Base-by-base conservation (phyloP, 2,888 invertebrate species). In the Watsonalla cultraria region DNA sequence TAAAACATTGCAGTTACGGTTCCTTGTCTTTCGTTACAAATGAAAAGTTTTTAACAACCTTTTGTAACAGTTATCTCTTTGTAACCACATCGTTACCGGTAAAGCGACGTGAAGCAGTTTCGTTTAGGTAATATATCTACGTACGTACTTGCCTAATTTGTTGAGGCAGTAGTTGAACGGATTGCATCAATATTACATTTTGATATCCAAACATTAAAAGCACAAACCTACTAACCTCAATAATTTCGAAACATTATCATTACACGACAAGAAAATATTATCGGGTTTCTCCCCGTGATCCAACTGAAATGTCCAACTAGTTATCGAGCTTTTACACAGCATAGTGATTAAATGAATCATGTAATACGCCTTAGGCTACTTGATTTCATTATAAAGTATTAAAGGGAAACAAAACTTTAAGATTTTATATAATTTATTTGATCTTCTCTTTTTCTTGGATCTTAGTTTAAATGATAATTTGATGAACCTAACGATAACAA, bases 221-320 rank as follows among this genome's bases (percentile, higher is more conserved):
- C 64, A 57, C 54, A 63, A 68, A 69, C 75, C 74, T 56, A 77
- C 68, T 76, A 70, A 76, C 76, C 76, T 60, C 73, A 65, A 74
- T 78, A 55, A 69, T 72, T 70, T 54, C 59, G 59, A 59, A 37
- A 37, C 37, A 37, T 37, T 2, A 37, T 8, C 9, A 37, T 8
- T 37, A 8, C 37, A 9, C 37, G 37, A 37, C 9, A 37, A 37
- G 37, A 42, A 9, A 42, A 42, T 42, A 42, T 2, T 11, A 42
- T 42, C 42, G 9, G 11, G 42, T 5, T 11, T 42, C 11, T 42
- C 42, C 42, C 8, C 5, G 8, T 11, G 8, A 42, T 42, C 11
- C 5, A 24, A 24, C 24, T 24, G 1, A 24, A 24, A 24, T 24
- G 24, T 24, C 24, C 24, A 24, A 24, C 24, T 24, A 24, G 24